A percentile compares a stretch with the other conserved stretches of the same genome.
Conservation (phyloP, 53 echinoderm and acorn worm species). For the Arbacia lixula region DNA sequence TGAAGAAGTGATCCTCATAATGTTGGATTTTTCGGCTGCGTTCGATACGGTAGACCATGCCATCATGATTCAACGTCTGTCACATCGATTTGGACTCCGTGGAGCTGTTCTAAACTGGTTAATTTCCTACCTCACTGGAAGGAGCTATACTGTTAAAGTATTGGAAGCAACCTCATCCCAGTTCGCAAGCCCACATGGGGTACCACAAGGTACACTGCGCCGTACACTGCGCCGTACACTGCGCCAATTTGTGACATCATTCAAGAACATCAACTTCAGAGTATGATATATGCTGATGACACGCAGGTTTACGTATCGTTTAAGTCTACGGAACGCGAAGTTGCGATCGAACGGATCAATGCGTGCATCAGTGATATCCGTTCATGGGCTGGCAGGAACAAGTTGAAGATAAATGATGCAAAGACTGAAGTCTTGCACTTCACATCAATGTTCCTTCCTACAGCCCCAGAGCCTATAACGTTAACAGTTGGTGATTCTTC, state of each 20-base stretch:
- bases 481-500: slow-evolving; percentile 35
- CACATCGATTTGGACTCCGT: not conserved
- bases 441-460: slow-evolving; percentile 38
- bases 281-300: slow-evolving; percentile 37
- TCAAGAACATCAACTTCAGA: too few relatives aligned
- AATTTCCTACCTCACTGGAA: slow-evolving; percentile 13
- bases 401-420: slow-evolving; percentile 29
- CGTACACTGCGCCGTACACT: not conserved
- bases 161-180: not conserved
- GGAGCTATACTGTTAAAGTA: not conserved
- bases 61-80: not conserved
- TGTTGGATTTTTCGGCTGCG: slow-evolving; percentile 22
- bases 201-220: slow-evolving; percentile 6
- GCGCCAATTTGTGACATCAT: too few relatives aligned
- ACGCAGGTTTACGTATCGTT: slow-evolving; percentile 42
- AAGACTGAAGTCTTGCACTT: slow-evolving; percentile 48
- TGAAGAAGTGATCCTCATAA: slow-evolving; percentile 1
- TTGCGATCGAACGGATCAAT: not conserved
- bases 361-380: slow-evolving; percentile 15
- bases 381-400: slow-evolving; percentile 24
- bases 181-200: not conserved
- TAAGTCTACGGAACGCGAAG: slow-evolving; percentile 19
- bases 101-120: slow-evolving; percentile 23
- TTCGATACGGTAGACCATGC: slow-evolving; percentile 4
- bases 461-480: not conserved